phyloP scores from a whole-genome alignment of 2,888 invertebrate species.

The Drosophila peninsularis region DNA sequence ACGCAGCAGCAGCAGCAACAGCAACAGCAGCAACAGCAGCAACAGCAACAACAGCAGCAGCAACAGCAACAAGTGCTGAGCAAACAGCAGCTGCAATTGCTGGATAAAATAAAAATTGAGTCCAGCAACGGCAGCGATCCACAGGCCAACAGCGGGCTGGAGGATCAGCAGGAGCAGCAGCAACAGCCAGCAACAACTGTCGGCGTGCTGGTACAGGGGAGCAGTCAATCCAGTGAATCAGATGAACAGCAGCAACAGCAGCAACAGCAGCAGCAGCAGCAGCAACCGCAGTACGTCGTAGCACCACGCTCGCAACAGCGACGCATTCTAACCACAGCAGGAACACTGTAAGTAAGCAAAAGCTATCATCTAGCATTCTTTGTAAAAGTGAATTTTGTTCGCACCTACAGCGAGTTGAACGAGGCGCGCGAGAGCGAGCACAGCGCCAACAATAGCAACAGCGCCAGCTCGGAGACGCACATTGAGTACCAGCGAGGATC shows the following conservation, averaged over 20 bases:
- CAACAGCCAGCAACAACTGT: slow-evolving; percentile 59
- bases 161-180: slow-evolving; percentile 70
- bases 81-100: slow-evolving; percentile 75
- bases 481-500: slow-evolving; percentile 75
- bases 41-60: slow-evolving; percentile 65
- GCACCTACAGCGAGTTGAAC: slow-evolving; percentile 73
- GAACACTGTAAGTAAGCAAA: slow-evolving; percentile 81
- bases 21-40: slow-evolving; percentile 60
- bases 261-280: slow-evolving; percentile 54
- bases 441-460: slow-evolving; percentile 64
- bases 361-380: not conserved
- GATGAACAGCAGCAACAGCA: slow-evolving; percentile 63
- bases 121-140: slow-evolving; percentile 68
- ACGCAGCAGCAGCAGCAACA: slow-evolving; percentile 70
- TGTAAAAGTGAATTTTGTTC: not conserved
- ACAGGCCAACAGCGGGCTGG: slow-evolving; percentile 50
- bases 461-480: slow-evolving; percentile 63
- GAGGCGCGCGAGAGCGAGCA: slow-evolving; percentile 80
- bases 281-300: slow-evolving; percentile 53
- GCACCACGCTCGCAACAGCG: slow-evolving; percentile 78
- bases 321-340: slow-evolving; percentile 84
- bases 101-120: slow-evolving; percentile 81
- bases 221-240: slow-evolving; percentile 51
- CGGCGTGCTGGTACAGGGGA: slow-evolving; percentile 68
- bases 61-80: slow-evolving; percentile 58